These are phyloP conservation scores for Glandiceps talaboti DNA, from an alignment of 53 echinoderm and acorn worm genomes.

Conservation along the genomic window DNA sequence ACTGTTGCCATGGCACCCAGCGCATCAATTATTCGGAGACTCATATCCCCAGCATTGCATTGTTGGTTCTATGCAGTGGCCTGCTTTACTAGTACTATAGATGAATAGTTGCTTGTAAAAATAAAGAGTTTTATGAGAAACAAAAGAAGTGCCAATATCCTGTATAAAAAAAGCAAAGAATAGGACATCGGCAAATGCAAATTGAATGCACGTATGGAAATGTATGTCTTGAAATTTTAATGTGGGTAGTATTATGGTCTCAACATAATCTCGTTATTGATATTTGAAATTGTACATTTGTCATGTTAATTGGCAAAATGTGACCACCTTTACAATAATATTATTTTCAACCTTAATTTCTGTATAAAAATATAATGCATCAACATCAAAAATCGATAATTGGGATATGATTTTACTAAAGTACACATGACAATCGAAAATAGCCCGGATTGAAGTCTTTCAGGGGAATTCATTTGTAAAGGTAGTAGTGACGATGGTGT, in stretches of 20 bases:
- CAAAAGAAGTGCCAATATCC: neutral
- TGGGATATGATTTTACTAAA: too few species aligned
- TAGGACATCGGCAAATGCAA: neutral
- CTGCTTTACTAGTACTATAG: neutral
- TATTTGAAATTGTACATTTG: too few species aligned
- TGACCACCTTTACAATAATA: too few species aligned
- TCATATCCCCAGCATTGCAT: neutral
- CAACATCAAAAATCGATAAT: too few species aligned
- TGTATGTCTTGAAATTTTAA: neutral
- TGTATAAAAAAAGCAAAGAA: neutral
- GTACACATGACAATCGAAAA: too few species aligned
- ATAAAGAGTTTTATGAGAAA: neutral
- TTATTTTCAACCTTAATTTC: too few species aligned
- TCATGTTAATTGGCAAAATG: too few species aligned
- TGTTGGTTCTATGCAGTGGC: neutral
- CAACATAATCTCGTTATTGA: too few species aligned
- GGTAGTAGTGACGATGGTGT: too few species aligned
- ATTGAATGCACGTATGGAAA: neutral
- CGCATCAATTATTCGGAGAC: neutral
- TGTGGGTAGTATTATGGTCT: neutral
- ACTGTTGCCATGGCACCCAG: neutral
- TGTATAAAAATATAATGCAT: too few species aligned
- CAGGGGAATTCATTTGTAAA: too few species aligned
- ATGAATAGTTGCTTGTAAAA: neutral
- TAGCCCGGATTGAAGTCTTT: too few species aligned